Evolutionary conservation across 2,888 invertebrate species (phyloP).

Genomic region (Ommatoiulus sabulosus): DNA sequence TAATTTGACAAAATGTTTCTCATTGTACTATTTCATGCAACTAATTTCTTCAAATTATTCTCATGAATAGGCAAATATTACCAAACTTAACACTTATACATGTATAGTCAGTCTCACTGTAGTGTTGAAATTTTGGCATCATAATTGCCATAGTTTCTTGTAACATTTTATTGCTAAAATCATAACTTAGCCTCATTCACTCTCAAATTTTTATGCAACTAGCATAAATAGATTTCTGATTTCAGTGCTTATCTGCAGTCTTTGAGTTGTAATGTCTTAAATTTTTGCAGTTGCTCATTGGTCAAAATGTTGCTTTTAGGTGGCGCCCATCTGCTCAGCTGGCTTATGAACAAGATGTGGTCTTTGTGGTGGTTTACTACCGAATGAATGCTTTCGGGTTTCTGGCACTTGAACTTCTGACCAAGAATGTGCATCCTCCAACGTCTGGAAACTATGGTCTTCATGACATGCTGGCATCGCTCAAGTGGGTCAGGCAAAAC

Average conservation of each 20-base stretch:
- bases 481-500: conserved; percentile 85
- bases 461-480: conserved; percentile 80
- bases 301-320: conserved; percentile 55
- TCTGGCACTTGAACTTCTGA: conserved; percentile 75
- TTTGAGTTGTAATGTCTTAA: conserved; percentile 18
- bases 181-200: too few relatives aligned
- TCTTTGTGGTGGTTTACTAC: conserved; percentile 89
- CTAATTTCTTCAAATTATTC: too few relatives aligned
- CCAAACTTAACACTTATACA: too few relatives aligned
- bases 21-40: too few relatives aligned
- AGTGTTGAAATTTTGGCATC: too few relatives aligned
- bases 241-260: neutral
- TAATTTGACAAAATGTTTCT: too few relatives aligned
- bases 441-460: conserved; percentile 89
- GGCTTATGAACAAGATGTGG: conserved; percentile 81
- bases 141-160: too few relatives aligned
- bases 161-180: too few relatives aligned
- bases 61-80: too few relatives aligned
- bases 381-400: conserved; percentile 80
- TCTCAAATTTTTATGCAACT: too few relatives aligned
- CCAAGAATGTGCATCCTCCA: conserved; percentile 77
- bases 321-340: conserved; percentile 81
- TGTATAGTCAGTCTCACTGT: too few relatives aligned
- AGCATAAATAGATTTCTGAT: too few relatives aligned
- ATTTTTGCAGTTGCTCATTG: neutral